phyloP scores from a whole-genome alignment of 1,140 invertebrate genomes.

The Aphelinus certus region DNA sequence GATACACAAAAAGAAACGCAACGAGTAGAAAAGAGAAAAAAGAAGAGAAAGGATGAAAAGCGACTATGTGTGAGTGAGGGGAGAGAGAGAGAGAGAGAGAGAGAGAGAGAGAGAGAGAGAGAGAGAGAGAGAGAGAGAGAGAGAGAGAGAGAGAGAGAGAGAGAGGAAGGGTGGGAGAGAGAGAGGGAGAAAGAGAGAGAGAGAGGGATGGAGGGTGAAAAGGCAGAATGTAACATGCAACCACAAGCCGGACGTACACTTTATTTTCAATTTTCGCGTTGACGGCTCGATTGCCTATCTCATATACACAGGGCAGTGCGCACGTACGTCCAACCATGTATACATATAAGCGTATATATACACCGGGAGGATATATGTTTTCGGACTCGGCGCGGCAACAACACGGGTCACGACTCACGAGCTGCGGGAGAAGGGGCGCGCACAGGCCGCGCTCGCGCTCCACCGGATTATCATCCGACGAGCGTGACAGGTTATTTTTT shows the following conservation, averaged over 20 bases:
- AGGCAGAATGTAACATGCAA: neutral
- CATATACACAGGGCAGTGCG: neutral
- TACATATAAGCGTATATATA: neutral
- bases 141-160: conserved; percentile 9
- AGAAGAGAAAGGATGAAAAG: too few relatives aligned
- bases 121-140: conserved; percentile 18
- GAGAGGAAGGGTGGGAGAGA: too few relatives aligned
- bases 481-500: conserved; percentile 24
- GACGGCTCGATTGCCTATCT: conserved; percentile 19
- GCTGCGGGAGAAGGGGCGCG: neutral
- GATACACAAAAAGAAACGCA: too few relatives aligned
- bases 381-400: neutral
- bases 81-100: conserved; percentile 4
- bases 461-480: conserved; percentile 13
- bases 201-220: neutral
- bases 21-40: too few relatives aligned
- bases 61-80: too few relatives aligned
- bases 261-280: conserved; percentile 22
- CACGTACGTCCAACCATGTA: neutral
- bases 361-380: neutral
- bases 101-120: neutral
- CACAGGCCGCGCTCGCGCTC: neutral
- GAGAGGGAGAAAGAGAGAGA: conserved; percentile 4
- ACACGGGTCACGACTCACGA: neutral
- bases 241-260: conserved; percentile 5